phyloP scores from a whole-genome alignment of 2,888 invertebrate genomes.

The Cyclophora albipunctata region DNA sequence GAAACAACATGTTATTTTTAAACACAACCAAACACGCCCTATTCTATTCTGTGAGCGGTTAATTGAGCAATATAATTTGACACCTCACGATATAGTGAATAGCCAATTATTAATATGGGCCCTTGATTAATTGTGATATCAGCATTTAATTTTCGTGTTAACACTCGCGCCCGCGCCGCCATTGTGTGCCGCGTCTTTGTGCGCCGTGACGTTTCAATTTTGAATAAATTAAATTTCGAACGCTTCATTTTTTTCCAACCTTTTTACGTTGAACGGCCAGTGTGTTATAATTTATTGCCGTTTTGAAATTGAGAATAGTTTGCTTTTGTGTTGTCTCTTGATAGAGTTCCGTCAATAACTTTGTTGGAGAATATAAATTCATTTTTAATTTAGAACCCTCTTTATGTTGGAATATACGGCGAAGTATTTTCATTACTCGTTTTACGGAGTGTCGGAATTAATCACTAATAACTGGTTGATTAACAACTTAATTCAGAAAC shows the following conservation, averaged over 20 bases:
- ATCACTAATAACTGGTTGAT: too few relatives aligned
- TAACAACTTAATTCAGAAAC: neutral
- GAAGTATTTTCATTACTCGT: too few relatives aligned
- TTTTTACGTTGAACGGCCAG: slow-evolving; percentile 58
- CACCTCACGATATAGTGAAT: slow-evolving; percentile 71
- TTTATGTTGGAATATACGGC: too few relatives aligned
- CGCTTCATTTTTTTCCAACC: slow-evolving; percentile 67
- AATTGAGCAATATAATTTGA: slow-evolving; percentile 75
- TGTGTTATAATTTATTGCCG: slow-evolving; percentile 67
- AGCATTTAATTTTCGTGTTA: slow-evolving; percentile 76
- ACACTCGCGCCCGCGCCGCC: slow-evolving; percentile 58
- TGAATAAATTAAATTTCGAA: slow-evolving; percentile 76
- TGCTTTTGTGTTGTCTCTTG: slow-evolving; percentile 39
- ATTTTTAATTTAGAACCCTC: slow-evolving; percentile 5
- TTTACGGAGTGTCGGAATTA: too few relatives aligned
- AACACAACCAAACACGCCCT: slow-evolving; percentile 56
- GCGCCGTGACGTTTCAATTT: slow-evolving; percentile 74
- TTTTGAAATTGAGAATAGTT: slow-evolving; percentile 53
- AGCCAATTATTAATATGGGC: slow-evolving; percentile 74
- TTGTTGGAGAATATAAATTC: slow-evolving; percentile 17
- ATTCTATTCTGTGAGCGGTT: slow-evolving; percentile 66
- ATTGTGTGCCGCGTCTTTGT: slow-evolving; percentile 67
- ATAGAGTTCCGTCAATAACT: slow-evolving; percentile 1
- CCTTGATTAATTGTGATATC: slow-evolving; percentile 76
- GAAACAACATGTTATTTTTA: slow-evolving; percentile 37